These are phyloP conservation scores for Hyles euphorbiae DNA, from an alignment of 1,140 invertebrate genomes.

Conservation along the genomic window DNA sequence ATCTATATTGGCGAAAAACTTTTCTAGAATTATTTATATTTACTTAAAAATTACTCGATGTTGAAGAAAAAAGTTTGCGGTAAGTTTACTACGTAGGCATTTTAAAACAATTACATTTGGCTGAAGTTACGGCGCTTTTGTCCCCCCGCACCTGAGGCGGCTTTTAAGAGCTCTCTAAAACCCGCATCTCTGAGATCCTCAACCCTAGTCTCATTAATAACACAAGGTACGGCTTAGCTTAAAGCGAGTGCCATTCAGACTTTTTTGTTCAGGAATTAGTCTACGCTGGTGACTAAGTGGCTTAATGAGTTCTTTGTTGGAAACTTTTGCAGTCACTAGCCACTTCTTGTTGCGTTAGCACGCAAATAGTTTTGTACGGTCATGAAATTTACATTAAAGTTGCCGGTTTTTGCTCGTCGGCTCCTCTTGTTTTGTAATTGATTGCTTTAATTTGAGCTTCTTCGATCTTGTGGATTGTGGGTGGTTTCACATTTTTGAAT, in stretches of 20 bases:
- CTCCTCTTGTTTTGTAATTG: no score
- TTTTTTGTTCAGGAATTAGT: background rate
- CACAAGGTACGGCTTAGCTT: slow-evolving; percentile 8
- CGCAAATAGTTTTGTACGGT: no score
- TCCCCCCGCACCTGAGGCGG: slow-evolving; percentile 17
- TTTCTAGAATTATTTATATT: background rate
- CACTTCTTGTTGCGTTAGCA: no score
- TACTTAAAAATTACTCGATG: background rate
- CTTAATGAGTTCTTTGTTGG: no score
- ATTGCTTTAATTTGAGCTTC: no score
- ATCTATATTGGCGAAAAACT: no score
- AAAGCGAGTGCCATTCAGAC: background rate
- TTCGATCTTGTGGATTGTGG: no score
- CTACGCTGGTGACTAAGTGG: no score
- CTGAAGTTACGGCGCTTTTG: slow-evolving; percentile 13
- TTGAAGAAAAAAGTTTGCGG: background rate
- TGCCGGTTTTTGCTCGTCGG: no score
- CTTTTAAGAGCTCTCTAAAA: slow-evolving; percentile 16
- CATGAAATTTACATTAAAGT: no score
- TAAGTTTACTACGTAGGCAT: slow-evolving; percentile 4
- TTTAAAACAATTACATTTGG: slow-evolving; percentile 16
- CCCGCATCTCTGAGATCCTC: background rate
- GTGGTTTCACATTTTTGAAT: no score
- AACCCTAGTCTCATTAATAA: slow-evolving; percentile 20
- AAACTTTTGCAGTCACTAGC: no score